Percentiles rank a stretch among this genome's conserved stretches.
phyloP scores from a whole-genome alignment of 2,797 vertebrate species.

The Coranthus polyacanthus region DNA sequence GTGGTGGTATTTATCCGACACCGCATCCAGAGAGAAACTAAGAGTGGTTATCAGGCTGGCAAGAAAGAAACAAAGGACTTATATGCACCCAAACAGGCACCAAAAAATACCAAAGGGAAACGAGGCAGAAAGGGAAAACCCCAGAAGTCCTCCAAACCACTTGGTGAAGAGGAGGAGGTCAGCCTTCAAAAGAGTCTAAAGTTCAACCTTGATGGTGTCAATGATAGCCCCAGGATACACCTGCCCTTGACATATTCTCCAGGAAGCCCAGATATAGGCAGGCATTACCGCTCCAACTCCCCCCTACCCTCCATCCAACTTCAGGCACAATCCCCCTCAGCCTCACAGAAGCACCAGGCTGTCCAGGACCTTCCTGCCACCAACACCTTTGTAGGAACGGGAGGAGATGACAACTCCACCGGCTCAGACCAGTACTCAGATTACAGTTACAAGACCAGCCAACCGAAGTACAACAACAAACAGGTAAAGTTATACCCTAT shows the following conservation, averaged over 20 bases:
- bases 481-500: conserved; percentile 89
- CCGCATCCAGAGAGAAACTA: conserved; percentile 95
- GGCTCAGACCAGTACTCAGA: conserved; percentile 99
- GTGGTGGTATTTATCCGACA: conserved; percentile 94
- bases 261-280: conserved; percentile 95
- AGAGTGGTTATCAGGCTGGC: conserved; percentile 97
- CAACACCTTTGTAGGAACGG: conserved; percentile 98
- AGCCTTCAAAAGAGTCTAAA: conserved; percentile 97
- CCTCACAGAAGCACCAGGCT: conserved; percentile 99
- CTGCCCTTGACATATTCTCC: conserved; percentile 98
- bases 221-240: conserved; percentile 97
- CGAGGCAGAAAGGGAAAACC: conserved; percentile 95
- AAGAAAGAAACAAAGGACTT: conserved; percentile 99
- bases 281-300: conserved; percentile 99
- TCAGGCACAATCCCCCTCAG: conserved; percentile 97
- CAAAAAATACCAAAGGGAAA: conserved; percentile 93
- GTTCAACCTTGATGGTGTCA: conserved; percentile 96
- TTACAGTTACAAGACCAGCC: conserved; percentile 99
- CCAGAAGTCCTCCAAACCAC: conserved; percentile 93
- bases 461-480: conserved; percentile 98
- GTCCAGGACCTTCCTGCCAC: conserved; percentile 98
- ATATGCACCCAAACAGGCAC: conserved; percentile 95
- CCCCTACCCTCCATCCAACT: conserved; percentile 98
- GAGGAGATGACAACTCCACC: conserved; percentile 97
- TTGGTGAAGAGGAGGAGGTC: conserved; percentile 91